These are phyloP conservation scores for Pararge aegeria DNA, from an alignment of 1,140 invertebrate genomes.

Conservation along the genomic window DNA sequence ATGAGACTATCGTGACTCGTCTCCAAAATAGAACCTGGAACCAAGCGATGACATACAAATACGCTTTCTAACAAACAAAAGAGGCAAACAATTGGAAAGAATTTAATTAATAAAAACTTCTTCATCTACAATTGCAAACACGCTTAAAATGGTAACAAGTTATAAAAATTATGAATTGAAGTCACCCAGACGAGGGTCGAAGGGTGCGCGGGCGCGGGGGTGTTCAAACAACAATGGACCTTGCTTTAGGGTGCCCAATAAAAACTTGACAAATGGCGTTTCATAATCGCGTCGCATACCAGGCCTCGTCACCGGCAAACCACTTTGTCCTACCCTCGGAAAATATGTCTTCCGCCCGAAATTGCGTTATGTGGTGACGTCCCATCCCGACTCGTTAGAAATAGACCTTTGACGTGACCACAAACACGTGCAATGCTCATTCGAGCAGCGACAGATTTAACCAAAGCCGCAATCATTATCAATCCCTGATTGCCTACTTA, in stretches of 20 bases:
- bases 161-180: slow-evolving; percentile 76
- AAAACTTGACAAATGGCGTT: slow-evolving; percentile 78
- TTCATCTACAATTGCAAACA: slow-evolving; percentile 38
- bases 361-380: slow-evolving; percentile 32
- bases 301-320: slow-evolving; percentile 46
- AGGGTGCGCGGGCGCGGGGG: slow-evolving; percentile 29
- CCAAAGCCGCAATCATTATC: slow-evolving; percentile 17
- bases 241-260: slow-evolving; percentile 67
- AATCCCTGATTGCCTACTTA: slow-evolving; percentile 6
- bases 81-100: slow-evolving; percentile 22
- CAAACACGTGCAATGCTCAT: slow-evolving; percentile 5
- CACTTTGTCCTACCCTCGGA: slow-evolving; percentile 31
- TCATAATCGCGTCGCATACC: slow-evolving; percentile 75
- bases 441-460: background rate
- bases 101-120: slow-evolving; percentile 54
- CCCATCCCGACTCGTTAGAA: slow-evolving; percentile 19
- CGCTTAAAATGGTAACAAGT: slow-evolving; percentile 66
- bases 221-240: slow-evolving; percentile 56
- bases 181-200: slow-evolving; percentile 60
- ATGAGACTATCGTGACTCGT: no score
- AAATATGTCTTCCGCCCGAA: slow-evolving; percentile 26
- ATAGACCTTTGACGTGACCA: slow-evolving; percentile 24
- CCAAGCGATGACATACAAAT: no score
- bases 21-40: no score
- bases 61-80: no score